Conservation (phyloP, 1,140 invertebrate genomes). For the Solenopsis invicta region DNA sequence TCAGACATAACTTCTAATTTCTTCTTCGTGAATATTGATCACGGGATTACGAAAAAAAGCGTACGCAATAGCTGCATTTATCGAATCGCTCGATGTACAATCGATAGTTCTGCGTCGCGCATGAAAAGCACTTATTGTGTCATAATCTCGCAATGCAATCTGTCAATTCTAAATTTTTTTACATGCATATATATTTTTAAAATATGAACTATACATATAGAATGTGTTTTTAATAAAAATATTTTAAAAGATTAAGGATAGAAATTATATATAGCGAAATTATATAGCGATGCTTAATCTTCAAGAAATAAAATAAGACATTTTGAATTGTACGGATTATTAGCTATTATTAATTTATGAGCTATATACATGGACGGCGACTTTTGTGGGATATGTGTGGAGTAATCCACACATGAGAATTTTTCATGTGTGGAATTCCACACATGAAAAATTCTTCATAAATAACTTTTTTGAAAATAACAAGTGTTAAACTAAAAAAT, state of each 20-base stretch:
- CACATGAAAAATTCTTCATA: no score
- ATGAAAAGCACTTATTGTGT: neutral
- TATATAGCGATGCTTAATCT: neutral
- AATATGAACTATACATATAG: no score
- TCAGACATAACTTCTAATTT: neutral
- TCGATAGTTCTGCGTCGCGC: neutral
- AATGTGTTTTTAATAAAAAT: neutral
- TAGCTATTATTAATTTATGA: neutral
- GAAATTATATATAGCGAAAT: neutral
- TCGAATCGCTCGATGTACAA: neutral
- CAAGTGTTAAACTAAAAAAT: no score
- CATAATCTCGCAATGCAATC: neutral
- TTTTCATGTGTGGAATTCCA: no score
- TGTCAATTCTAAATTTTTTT: slow-evolving; percentile 2
- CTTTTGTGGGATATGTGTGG: no score
- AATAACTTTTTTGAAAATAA: no score
- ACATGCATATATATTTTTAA: neutral
- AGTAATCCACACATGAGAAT: no score
- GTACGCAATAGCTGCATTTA: slow-evolving; percentile 11
- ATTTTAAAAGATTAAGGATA: neutral
- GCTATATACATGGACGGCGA: no score
- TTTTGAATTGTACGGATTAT: neutral
- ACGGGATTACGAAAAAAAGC: neutral
- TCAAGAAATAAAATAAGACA: neutral
- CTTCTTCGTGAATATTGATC: slow-evolving; percentile 15